Evolutionary conservation across 1,140 invertebrate genomes (phyloP).

Genomic region (Manduca sexta): DNA sequence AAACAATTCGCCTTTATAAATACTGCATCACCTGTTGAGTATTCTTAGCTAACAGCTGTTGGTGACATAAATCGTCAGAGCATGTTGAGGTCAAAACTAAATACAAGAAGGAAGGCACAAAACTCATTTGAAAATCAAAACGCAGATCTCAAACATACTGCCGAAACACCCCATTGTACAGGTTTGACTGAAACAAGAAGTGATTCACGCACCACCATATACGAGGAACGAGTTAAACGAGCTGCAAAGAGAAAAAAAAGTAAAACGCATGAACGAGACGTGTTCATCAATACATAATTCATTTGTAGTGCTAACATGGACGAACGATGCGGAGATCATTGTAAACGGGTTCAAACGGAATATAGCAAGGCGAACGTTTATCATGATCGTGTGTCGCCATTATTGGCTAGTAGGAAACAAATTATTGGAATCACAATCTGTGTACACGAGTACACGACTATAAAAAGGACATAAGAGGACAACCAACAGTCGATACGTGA

Average conservation of each 20-base stretch:
- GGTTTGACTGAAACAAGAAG: conserved; percentile 24
- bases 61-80: neutral
- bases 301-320: conserved; percentile 37
- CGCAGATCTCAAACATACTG: too few relatives aligned
- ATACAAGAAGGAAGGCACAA: neutral
- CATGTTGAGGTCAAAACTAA: conserved; percentile 2
- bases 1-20: too few relatives aligned
- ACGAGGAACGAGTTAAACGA: conserved; percentile 25
- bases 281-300: conserved; percentile 38
- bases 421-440: conserved; percentile 9
- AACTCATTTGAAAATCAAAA: conserved; percentile 6
- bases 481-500: conserved; percentile 18
- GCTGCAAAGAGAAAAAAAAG: conserved; percentile 30
- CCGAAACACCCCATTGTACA: conserved; percentile 1
- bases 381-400: conserved; percentile 22
- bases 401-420: conserved; percentile 32
- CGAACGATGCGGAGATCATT: conserved; percentile 23
- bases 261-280: conserved; percentile 15
- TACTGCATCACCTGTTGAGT: too few relatives aligned
- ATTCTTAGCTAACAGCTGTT: too few relatives aligned
- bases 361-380: conserved; percentile 26
- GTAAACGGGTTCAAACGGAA: conserved; percentile 28
- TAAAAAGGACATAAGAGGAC: conserved; percentile 6
- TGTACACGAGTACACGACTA: neutral
- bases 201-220: conserved; percentile 37